Evolutionary conservation across 2,888 invertebrate genomes (phyloP), one percentile per base, ranked within the genome.

Genomic region (Nudaria mundana): DNA sequence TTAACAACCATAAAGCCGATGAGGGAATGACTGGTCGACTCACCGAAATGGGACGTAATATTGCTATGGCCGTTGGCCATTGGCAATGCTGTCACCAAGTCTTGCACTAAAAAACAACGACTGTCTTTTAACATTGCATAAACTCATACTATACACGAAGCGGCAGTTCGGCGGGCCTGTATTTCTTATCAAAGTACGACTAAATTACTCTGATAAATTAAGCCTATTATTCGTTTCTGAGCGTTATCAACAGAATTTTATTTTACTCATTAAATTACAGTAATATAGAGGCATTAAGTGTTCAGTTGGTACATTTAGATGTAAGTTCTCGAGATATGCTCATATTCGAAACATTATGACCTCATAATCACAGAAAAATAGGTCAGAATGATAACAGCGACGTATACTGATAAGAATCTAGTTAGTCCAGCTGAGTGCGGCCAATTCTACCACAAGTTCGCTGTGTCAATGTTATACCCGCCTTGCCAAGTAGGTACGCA

Each of bases 91-190:
- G 88, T 89, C 89, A 89, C 89, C 89, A 89, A 79, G 81, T 89
- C 89, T 87, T 89, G 87, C 88, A 87, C 89, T 87, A 88, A 87
- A 89, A 89, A 89, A 87, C 76, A 86, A 88, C 80, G 78, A 81
- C 86, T 81, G 69, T 77, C 77, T 73, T 86, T 88, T 83, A 87
- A 84, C 87, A 88, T 85, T 75, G 73, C 77, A 81, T 78, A 72
- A 63, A 77, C 67, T 72, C 66, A 64, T 63, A 71, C 60, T 66
- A 70, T 57, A 50, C 46, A 52, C 14, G 48, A 47, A 41, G 48
- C 40, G 46, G 41, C 46, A 53, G 54, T 51, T 41, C 30, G 25
- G 46, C 45, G 49, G 46, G 37, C 49, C 55, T 5, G 7, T 44
- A 53, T 12, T 33, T 36, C 72, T 74, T 71, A 75, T 73, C 74